A percentile compares a stretch with the other conserved stretches of the same genome.
phyloP scores from a whole-genome alignment of 2,797 vertebrate species.

The Psittacula echo region DNA sequence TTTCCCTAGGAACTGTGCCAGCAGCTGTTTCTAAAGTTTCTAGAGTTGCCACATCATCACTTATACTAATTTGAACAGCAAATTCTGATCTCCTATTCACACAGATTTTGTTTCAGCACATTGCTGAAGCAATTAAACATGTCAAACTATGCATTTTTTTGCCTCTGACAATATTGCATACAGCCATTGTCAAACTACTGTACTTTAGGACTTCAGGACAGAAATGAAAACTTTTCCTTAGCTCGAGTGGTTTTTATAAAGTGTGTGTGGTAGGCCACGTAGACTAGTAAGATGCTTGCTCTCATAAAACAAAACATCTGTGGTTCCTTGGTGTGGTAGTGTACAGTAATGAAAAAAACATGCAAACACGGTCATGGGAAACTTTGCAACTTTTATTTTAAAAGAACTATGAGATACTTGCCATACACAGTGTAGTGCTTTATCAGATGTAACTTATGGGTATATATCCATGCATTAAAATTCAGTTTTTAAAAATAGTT shows the following conservation, averaged over 20 bases:
- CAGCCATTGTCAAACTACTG: neutral
- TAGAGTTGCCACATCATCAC: conserved; percentile 76
- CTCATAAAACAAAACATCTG: conserved; percentile 74
- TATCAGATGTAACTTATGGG: neutral
- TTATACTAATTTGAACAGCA: conserved; percentile 49
- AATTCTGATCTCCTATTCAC: conserved; percentile 25
- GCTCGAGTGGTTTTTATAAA: conserved; percentile 57
- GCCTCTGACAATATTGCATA: neutral
- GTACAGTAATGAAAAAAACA: conserved; percentile 65
- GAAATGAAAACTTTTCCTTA: conserved; percentile 10
- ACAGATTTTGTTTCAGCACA: conserved; percentile 29
- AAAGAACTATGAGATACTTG: conserved; percentile 21
- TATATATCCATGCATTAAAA: neutral
- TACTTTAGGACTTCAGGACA: neutral
- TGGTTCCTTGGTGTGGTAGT: conserved; percentile 63
- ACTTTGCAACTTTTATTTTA: conserved; percentile 43
- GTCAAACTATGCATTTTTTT: neutral
- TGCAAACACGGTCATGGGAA: conserved; percentile 52
- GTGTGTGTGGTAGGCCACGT: conserved; percentile 74
- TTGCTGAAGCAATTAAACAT: conserved; percentile 43
- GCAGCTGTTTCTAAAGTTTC: conserved; percentile 68
- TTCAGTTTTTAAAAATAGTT: neutral
- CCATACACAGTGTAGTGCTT: neutral
- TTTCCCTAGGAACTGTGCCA: conserved; percentile 58
- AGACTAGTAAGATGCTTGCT: conserved; percentile 71